phyloP scores from a whole-genome alignment of 1,140 invertebrate genomes.

The Pentalonia nigronervosa region DNA sequence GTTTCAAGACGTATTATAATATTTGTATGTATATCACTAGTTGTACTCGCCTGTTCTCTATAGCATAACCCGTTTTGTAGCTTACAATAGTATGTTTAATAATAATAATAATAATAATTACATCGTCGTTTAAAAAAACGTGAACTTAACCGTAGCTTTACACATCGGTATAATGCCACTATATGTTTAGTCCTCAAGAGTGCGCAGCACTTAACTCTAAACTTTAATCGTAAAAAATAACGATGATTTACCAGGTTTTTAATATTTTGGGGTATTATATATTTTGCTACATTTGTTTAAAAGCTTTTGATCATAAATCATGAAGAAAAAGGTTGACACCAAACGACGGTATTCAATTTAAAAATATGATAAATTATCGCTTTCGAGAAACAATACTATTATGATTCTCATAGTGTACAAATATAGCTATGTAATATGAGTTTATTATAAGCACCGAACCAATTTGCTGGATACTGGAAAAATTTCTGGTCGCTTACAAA shows the following conservation, averaged over 20 bases:
- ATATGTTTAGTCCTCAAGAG: background rate
- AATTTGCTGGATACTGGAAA: background rate
- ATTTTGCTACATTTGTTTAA: constrained; percentile 2
- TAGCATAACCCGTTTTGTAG: background rate
- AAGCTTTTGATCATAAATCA: constrained; percentile 43
- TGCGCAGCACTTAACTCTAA: background rate
- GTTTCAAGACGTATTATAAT: too few relatives aligned
- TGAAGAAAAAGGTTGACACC: background rate
- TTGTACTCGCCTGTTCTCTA: background rate
- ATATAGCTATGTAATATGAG: background rate
- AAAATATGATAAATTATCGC: constrained; percentile 11
- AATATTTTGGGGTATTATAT: background rate
- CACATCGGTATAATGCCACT: background rate
- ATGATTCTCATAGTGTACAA: background rate
- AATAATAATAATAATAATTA: background rate
- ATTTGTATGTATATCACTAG: background rate
- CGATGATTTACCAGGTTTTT: constrained; percentile 34
- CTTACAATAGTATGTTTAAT: background rate
- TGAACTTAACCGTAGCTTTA: background rate
- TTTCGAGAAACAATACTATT: background rate
- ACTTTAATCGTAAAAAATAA: background rate
- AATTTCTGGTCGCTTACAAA: background rate
- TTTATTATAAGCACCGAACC: background rate
- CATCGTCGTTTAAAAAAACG: background rate
- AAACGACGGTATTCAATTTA: background rate